Conservation (phyloP, 1,140 invertebrate genomes). For the Hestina assimilis region DNA sequence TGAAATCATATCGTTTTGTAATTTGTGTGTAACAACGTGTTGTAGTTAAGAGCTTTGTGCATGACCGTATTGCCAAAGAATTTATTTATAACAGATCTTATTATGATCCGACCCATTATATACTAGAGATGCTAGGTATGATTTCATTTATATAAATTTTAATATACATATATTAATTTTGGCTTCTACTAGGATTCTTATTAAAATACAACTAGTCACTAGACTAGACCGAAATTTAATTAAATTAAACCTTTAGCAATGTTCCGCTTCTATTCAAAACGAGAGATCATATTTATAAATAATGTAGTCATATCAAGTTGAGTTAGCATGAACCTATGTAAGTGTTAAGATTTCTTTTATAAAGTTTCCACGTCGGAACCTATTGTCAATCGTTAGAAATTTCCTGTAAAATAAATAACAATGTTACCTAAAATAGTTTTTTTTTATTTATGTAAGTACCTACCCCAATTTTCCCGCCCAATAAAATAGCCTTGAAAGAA, state of each 20-base stretch:
- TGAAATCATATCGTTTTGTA: conserved; percentile 75
- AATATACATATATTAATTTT: conserved; percentile 13
- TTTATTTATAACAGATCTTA: conserved; percentile 46
- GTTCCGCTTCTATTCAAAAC: conserved; percentile 9
- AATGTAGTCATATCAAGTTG: conserved; percentile 66
- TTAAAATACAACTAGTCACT: background rate
- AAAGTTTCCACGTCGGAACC: conserved; percentile 66
- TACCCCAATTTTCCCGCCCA: background rate
- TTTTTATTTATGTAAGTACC: background rate
- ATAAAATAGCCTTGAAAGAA: too few relatives aligned
- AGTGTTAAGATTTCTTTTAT: conserved; percentile 74
- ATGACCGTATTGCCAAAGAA: conserved; percentile 43
- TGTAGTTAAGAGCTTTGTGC: conserved; percentile 62
- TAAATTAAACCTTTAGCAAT: conserved; percentile 1
- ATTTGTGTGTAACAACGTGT: conserved; percentile 52
- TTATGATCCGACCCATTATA: conserved; percentile 26
- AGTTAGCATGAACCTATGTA: conserved; percentile 59
- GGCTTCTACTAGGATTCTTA: conserved; percentile 6
- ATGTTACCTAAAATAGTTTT: conserved; percentile 59
- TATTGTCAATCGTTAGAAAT: conserved; percentile 75
- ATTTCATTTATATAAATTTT: conserved; percentile 10
- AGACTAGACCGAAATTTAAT: conserved; percentile 1
- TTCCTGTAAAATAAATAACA: conserved; percentile 76
- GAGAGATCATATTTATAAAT: conserved; percentile 24
- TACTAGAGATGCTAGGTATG: conserved; percentile 23